Evolutionary conservation across 1,140 invertebrate species (phyloP).

Genomic region (Penaeus vannamei): DNA sequence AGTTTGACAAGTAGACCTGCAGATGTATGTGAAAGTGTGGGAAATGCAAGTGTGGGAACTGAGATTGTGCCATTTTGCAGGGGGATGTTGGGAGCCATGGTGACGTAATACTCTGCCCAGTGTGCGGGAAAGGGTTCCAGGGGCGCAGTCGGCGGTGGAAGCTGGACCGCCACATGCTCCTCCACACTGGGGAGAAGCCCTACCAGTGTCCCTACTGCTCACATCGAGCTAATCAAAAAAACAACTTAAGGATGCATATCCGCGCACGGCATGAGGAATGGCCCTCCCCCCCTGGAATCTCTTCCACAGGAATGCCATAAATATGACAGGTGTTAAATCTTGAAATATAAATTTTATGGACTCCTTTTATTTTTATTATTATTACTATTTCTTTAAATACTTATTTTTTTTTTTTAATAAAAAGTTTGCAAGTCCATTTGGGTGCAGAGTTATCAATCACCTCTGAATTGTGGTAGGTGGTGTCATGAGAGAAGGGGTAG

Average conservation of each 20-base stretch:
- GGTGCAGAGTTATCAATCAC: neutral
- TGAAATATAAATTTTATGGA: neutral
- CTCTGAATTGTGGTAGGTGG: neutral
- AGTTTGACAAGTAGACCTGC: neutral
- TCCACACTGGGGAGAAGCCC: conserved; percentile 94
- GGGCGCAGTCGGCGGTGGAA: conserved; percentile 66
- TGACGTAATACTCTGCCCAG: conserved; percentile 63
- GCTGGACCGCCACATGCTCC: conserved; percentile 80
- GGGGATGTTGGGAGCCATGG: conserved; percentile 60
- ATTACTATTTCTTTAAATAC: neutral
- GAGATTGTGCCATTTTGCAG: conserved; percentile 65
- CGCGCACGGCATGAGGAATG: conserved; percentile 95
- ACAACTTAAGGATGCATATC: conserved; percentile 92
- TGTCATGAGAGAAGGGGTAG: conserved; percentile 28
- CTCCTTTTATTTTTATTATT: conserved; percentile 7
- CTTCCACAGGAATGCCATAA: conserved; percentile 83
- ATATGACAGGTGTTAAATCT: conserved; percentile 75
- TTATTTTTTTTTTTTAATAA: neutral
- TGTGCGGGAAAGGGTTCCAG: conserved; percentile 59
- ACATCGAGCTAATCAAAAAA: conserved; percentile 90
- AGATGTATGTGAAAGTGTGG: conserved; percentile 6
- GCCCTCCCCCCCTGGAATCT: conserved; percentile 93
- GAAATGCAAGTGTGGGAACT: conserved; percentile 44
- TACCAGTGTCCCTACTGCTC: conserved; percentile 93
- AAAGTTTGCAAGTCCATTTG: neutral